Base-by-base conservation (phyloP, 2,888 invertebrate genomes). In the Hedya salicella region DNA sequence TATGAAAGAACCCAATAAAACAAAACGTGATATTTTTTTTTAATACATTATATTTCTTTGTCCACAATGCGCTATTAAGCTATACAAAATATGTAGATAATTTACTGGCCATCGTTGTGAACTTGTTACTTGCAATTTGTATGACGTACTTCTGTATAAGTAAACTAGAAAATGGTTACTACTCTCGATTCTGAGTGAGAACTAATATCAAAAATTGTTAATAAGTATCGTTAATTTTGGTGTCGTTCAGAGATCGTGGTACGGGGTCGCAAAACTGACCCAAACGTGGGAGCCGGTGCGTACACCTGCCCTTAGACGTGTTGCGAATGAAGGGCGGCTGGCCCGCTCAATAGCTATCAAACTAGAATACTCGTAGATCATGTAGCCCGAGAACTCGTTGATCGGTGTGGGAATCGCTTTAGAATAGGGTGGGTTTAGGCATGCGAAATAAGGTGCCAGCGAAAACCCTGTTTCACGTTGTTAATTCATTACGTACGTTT, bases 341-440 rank as follows among this genome's bases (percentile, higher is more conserved):
- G 64, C 16, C 32, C 39, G 59, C 39, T 64, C 53, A 66, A 66
- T 66, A 66, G 66, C 30, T 66, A 30, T 54, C 61, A 39, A 66
- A 66, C 66, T 66, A 66, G 61, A 66, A 66, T 66, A n/a, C n/a
- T n/a, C n/a, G n/a, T n/a, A 66, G 66, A 49, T 66, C 54, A 66
- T 46, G 44, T 59, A 53, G 50, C 42, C 25, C 32, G 3, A 19
- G 39, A 53, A 64, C 64, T 60, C 46, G 60, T 65, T 61, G 40
- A 32, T 9, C 30, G 53, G 52, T 65, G 61, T 61, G 60, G 61
- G 66, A 66, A 61, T 60, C 25, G 11, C 17, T 46, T 54, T 54
- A 39, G 25, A 25, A 57, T 36, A 44, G 50, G 49, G 64, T 19
- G 52, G 25, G 32, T 30, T 56, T 56, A 44, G 17, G 21, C 9